Evolutionary conservation across 2,113 vertebrate species (phyloP).

Genomic region (Passer domesticus): DNA sequence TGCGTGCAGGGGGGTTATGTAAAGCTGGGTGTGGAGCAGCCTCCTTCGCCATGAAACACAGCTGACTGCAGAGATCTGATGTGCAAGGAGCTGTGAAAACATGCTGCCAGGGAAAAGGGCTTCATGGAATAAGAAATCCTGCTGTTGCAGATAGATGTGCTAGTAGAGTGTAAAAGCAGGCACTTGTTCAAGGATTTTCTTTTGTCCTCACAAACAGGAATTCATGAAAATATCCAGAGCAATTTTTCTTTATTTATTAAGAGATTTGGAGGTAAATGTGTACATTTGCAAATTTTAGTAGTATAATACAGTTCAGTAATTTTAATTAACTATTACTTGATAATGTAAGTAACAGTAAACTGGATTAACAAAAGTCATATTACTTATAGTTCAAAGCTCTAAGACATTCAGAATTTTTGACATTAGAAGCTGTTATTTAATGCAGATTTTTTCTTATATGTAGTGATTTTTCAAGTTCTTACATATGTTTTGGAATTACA

Average conservation of each 20-base stretch:
- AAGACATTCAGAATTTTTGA: neutral
- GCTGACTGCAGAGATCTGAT: neutral
- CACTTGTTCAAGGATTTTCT: neutral
- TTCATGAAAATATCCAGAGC: neutral
- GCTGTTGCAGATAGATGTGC: neutral
- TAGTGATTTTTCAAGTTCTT: neutral
- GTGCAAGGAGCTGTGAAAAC: neutral
- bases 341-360: neutral
- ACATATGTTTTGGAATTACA: neutral
- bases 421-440: neutral
- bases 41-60: neutral
- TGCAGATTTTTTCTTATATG: neutral
- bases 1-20: neutral
- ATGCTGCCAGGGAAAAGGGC: neutral
- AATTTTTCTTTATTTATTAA: neutral
- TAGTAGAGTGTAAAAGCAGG: neutral
- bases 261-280: neutral
- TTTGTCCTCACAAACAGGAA: neutral
- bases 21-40: constrained; percentile 30
- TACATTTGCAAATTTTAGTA: neutral
- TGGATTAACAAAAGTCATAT: neutral
- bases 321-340: neutral
- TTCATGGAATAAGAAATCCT: neutral
- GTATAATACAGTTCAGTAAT: neutral
- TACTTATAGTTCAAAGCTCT: neutral